Evolutionary conservation across 2,113 vertebrate genomes (phyloP), one percentile per base, ranked within the genome.

Genomic region (Shinisaurus crocodilurus): DNA sequence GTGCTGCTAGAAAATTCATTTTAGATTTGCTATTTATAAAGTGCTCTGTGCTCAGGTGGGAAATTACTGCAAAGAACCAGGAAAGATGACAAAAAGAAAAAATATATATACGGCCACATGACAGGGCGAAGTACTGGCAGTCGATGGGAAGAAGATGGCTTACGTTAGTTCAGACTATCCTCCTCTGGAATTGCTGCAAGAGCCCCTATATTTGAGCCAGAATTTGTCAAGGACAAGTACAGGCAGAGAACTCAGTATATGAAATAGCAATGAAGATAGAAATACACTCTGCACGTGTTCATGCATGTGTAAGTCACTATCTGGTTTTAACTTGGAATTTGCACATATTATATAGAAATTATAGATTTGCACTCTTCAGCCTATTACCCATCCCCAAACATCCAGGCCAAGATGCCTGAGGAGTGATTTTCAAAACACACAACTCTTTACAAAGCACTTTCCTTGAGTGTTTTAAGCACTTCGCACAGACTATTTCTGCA

Each of bases 1-100:
- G 96, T 95, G 96, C 96, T 96, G 97, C 97, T 97, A 97, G 97
- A 97, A 98, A 97, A 98, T 97, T 98, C 97, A 97, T 98, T 98
- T 97, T 96, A 97, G 97, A 97, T 98, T 97, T 98, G 97, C 97
- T 98, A 98, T 98, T 98, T 98, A 97, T 98, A 98, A 98, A 97
- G 97, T 95, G 95, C 97, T 97, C 95, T 95, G 95, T 97, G 95
- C 96, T 98, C 97, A 98, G 97, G 97, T 98, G 97, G 97, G 97
- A 97, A 97, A 98, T 98, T 98, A 98, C 95, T 96, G 97, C 96
- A 95, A 96, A 94, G 96, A 96, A 95, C 92, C 86, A 94, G 94
- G 94, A 94, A 92, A 74, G 72, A 87, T 92, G 88, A 93, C 91
- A 95, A 93, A 70, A 88, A 5, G 34, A 70, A 84, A 6, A 6